These are phyloP conservation scores for Eupithecia centaureata DNA, from an alignment of 2,888 invertebrate species.

Conservation along the genomic window DNA sequence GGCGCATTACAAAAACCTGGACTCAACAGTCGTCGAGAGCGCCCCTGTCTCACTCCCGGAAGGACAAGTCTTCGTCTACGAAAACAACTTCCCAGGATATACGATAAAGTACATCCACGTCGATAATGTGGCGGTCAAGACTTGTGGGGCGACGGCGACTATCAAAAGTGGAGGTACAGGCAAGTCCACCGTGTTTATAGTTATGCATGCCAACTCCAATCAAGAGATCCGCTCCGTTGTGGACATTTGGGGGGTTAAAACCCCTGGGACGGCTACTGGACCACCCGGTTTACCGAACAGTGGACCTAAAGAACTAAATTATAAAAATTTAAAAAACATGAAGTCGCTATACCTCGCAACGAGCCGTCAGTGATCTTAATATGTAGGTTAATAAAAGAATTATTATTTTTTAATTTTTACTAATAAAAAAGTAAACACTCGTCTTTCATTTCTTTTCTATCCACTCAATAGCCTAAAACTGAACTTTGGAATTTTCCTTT, in stretches of 20 bases:
- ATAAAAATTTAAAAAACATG: background rate
- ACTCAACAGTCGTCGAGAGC: slow-evolving; percentile 70
- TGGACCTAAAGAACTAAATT: background rate
- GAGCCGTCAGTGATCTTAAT: background rate
- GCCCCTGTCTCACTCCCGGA: slow-evolving; percentile 62
- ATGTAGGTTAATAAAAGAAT: background rate
- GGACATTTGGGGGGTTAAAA: slow-evolving; percentile 70
- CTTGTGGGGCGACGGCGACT: slow-evolving; percentile 67
- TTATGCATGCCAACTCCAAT: slow-evolving; percentile 63
- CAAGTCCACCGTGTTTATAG: slow-evolving; percentile 61
- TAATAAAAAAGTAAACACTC: background rate
- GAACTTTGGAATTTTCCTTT: background rate
- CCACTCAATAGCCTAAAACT: background rate
- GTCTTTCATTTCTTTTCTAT: background rate
- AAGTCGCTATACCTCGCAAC: background rate
- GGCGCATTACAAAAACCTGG: slow-evolving; percentile 59
- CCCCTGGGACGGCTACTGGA: slow-evolving; percentile 32
- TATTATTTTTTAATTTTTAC: background rate
- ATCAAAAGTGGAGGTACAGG: slow-evolving; percentile 67
- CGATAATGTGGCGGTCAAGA: slow-evolving; percentile 67
- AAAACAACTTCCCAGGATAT: slow-evolving; percentile 67
- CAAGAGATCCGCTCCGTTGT: slow-evolving; percentile 72
- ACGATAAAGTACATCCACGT: slow-evolving; percentile 70
- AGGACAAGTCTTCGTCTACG: slow-evolving; percentile 73
- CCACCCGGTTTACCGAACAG: background rate